phyloP scores from a whole-genome alignment of 1,140 invertebrate genomes.

The Kradibia gibbosae region DNA sequence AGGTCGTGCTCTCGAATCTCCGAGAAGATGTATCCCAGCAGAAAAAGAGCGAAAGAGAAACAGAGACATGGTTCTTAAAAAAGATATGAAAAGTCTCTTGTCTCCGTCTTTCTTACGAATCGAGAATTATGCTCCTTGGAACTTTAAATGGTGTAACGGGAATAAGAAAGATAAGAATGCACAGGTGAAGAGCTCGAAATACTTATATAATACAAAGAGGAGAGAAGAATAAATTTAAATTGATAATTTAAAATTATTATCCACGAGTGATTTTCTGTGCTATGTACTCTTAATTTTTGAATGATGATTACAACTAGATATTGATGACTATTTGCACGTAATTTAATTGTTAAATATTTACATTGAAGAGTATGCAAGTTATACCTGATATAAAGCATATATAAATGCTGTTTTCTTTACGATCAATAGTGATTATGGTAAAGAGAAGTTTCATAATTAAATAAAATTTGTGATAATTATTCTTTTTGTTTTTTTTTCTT shows the following conservation, averaged over 20 bases:
- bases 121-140: slow-evolving; percentile 31
- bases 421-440: slow-evolving; percentile 8
- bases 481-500: slow-evolving; percentile 6
- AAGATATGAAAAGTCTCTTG: slow-evolving; percentile 33
- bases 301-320: slow-evolving; percentile 29
- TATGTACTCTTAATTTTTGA: neutral
- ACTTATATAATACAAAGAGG: slow-evolving; percentile 12
- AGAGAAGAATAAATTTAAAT: slow-evolving; percentile 35
- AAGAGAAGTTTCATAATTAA: slow-evolving; percentile 12
- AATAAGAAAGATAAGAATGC: slow-evolving; percentile 32
- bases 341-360: slow-evolving; percentile 29
- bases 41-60: slow-evolving; percentile 7
- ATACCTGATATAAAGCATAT: slow-evolving; percentile 9
- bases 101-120: slow-evolving; percentile 27
- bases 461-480: slow-evolving; percentile 15
- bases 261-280: slow-evolving; percentile 7
- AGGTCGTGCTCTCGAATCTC: slow-evolving; percentile 33
- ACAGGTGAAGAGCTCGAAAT: slow-evolving; percentile 29
- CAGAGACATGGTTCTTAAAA: slow-evolving; percentile 22
- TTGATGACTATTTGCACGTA: slow-evolving; percentile 25
- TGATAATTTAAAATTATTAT: slow-evolving; percentile 48
- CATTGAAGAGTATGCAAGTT: neutral
- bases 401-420: neutral
- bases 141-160: slow-evolving; percentile 42
- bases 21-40: neutral